A percentile compares a stretch with the other conserved stretches of the same genome.
Evolutionary conservation across 2,113 vertebrate species (phyloP).

Genomic region (Erythrocercus mccallii): DNA sequence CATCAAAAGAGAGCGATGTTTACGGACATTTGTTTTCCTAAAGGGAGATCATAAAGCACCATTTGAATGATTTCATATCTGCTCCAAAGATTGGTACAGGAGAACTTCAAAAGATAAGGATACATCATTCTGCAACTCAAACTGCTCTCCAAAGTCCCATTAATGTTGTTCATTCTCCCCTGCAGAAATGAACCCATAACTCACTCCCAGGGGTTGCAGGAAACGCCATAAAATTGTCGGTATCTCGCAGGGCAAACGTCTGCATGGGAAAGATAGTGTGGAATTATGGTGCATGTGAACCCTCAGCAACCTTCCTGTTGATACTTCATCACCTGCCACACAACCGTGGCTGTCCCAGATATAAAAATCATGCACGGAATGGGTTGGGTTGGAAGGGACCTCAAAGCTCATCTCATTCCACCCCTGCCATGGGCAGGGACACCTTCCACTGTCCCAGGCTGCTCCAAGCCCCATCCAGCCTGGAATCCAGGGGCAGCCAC

Average conservation of each 20-base stretch:
- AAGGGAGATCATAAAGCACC: slow-evolving; percentile 6
- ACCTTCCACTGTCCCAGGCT: fast-evolving
- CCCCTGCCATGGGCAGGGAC: neutral
- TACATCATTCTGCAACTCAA: slow-evolving; percentile 27
- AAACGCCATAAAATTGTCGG: neutral
- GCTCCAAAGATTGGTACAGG: slow-evolving; percentile 14
- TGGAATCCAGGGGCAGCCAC: neutral
- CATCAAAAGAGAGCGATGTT: neutral
- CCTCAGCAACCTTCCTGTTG: neutral
- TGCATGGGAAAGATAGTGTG: slow-evolving; percentile 60
- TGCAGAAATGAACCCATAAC: slow-evolving; percentile 44
- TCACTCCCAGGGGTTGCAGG: slow-evolving; percentile 20
- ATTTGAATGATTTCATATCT: slow-evolving; percentile 15
- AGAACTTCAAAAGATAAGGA: slow-evolving; percentile 23
- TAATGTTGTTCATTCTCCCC: slow-evolving; percentile 24
- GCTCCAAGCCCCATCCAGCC: neutral
- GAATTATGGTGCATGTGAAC: slow-evolving; percentile 57
- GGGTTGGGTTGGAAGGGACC: neutral
- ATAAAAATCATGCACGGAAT: neutral
- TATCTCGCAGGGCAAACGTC: slow-evolving; percentile 39
- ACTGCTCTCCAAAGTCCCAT: slow-evolving; percentile 13
- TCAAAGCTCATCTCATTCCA: fast-evolving
- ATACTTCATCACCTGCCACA: slow-evolving; percentile 61
- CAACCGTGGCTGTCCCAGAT: neutral
- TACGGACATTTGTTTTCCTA: neutral